These are phyloP conservation scores for Cecidostiba fungosa DNA, from an alignment of 2,888 invertebrate species.

Conservation along the genomic window DNA sequence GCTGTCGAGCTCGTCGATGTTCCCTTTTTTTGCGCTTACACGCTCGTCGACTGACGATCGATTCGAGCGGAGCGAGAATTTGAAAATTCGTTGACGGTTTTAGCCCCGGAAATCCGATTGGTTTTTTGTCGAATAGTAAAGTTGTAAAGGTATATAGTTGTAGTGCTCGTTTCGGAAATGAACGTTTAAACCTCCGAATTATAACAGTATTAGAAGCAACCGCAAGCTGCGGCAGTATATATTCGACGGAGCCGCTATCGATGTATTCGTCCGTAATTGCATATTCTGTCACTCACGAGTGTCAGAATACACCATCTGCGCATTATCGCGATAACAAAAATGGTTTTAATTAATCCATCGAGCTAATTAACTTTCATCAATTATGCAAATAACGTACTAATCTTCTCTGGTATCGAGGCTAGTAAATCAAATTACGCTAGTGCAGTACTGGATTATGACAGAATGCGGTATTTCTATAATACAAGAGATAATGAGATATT, in stretches of 20 bases:
- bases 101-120: not conserved
- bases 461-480: no score
- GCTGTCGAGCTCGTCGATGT: not conserved
- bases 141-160: no score
- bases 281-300: slow-evolving; percentile 16
- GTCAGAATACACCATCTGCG: not conserved
- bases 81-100: not conserved
- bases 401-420: not conserved
- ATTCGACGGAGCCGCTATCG: slow-evolving; percentile 29
- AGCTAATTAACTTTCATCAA: not conserved
- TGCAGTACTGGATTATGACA: not conserved
- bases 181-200: slow-evolving; percentile 18
- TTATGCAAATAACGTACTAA: not conserved
- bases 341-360: not conserved
- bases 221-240: not conserved
- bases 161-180: not conserved
- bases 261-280: slow-evolving; percentile 18
- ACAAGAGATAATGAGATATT: no score
- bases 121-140: no score
- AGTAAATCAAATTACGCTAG: not conserved
- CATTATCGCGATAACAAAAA: not conserved
- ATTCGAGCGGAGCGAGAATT: not conserved
- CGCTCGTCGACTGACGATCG: not conserved
- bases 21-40: not conserved
- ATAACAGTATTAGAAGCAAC: slow-evolving; percentile 19